Evolutionary conservation across 2,797 vertebrate genomes (phyloP).

Genomic region (Erpetoichthys calabaricus): DNA sequence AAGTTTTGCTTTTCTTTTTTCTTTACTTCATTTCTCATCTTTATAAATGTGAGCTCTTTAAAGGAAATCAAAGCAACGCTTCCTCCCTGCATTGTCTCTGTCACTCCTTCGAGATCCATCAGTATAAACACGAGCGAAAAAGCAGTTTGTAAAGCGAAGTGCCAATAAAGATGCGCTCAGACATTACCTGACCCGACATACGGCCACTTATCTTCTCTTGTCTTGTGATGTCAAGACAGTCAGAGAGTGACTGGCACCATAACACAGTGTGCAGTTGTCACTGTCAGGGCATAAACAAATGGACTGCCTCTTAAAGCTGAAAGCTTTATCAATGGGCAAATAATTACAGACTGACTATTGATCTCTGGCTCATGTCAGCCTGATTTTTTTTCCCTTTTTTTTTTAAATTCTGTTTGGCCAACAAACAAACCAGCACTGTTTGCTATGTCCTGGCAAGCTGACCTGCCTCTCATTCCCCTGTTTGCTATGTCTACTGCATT

Average conservation of each 20-base stretch:
- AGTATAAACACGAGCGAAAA: slow-evolving; percentile 26
- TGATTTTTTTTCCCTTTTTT: slow-evolving; percentile 15
- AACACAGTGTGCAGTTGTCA: slow-evolving; percentile 16
- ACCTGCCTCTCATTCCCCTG: too few species aligned
- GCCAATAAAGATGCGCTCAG: slow-evolving; percentile 55
- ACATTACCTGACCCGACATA: slow-evolving; percentile 45
- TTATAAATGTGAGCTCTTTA: slow-evolving; percentile 29
- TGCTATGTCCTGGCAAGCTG: too few species aligned
- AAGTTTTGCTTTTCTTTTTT: too few species aligned
- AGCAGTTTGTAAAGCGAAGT: slow-evolving; percentile 58
- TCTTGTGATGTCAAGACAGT: slow-evolving; percentile 19
- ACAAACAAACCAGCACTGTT: too few species aligned
- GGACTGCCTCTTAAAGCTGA: slow-evolving; percentile 41
- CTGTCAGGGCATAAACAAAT: slow-evolving; percentile 33
- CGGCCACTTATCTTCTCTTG: slow-evolving; percentile 39
- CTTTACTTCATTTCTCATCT: slow-evolving; percentile 10
- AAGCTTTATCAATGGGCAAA: slow-evolving; percentile 59
- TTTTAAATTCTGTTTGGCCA: slow-evolving; percentile 4
- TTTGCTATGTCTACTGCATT: too few species aligned
- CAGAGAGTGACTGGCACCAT: slow-evolving; percentile 22
- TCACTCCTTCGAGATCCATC: slow-evolving; percentile 29
- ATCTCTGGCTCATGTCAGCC: slow-evolving; percentile 24
- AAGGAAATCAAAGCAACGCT: slow-evolving; percentile 32
- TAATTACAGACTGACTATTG: slow-evolving; percentile 54
- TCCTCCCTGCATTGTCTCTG: slow-evolving; percentile 14